Conservation (phyloP, 2,888 invertebrate species). For the Philonicus albiceps region DNA sequence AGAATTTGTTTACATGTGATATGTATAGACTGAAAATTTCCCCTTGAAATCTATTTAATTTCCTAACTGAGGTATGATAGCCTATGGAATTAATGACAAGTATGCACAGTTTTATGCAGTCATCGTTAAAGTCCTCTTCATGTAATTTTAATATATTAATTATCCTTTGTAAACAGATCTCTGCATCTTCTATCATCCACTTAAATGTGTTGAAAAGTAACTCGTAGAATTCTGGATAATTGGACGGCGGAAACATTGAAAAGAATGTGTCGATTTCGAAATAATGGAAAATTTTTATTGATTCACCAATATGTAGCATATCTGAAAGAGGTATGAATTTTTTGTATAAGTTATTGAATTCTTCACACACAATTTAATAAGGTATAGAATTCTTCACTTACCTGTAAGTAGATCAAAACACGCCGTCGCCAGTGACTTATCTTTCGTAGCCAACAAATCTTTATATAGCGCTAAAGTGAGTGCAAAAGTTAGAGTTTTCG, state of each 20-base stretch:
- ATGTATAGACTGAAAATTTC: constrained; percentile 50
- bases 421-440: constrained; percentile 48
- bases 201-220: constrained; percentile 54
- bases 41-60: constrained; percentile 51
- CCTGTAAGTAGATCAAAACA: constrained; percentile 52
- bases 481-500: constrained; percentile 55
- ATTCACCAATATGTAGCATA: constrained; percentile 58
- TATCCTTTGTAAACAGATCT: constrained; percentile 51
- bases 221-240: constrained; percentile 55
- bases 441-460: constrained; percentile 53
- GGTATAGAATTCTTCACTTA: constrained; percentile 43
- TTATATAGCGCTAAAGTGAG: constrained; percentile 55
- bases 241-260: constrained; percentile 52
- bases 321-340: constrained; percentile 50
- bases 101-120: constrained; percentile 54
- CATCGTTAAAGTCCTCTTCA: constrained; percentile 49
- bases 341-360: too few relatives aligned
- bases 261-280: constrained; percentile 54
- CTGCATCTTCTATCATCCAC: constrained; percentile 53
- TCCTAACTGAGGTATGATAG: constrained; percentile 50
- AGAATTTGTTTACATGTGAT: constrained; percentile 49
- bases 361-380: not conserved
- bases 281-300: constrained; percentile 55
- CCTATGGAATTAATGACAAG: constrained; percentile 55
- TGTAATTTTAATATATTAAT: constrained; percentile 47